Conservation (phyloP, 1,140 invertebrate genomes). For the Philaenus spumarius region DNA sequence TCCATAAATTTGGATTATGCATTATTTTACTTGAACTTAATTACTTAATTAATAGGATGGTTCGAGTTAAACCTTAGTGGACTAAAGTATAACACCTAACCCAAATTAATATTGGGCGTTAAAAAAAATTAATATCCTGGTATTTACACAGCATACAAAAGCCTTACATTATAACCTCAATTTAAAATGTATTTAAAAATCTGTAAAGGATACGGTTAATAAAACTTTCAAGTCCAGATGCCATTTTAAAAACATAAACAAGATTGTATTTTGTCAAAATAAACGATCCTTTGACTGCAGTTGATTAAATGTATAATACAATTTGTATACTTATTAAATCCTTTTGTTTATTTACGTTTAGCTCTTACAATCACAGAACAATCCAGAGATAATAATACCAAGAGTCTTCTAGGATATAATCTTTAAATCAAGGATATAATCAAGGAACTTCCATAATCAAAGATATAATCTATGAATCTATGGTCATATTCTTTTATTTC, state of each 20-base stretch:
- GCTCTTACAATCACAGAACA: too few relatives aligned
- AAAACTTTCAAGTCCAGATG: constrained; percentile 74
- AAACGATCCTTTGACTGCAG: neutral
- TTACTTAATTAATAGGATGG: neutral
- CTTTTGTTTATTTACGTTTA: too few relatives aligned
- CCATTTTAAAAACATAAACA: constrained; percentile 47
- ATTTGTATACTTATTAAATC: too few relatives aligned
- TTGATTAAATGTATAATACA: too few relatives aligned
- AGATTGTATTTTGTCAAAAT: neutral
- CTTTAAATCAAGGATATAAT: too few relatives aligned
- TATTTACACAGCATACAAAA: neutral
- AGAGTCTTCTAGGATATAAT: too few relatives aligned
- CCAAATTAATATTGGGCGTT: constrained; percentile 9
- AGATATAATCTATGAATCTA: too few relatives aligned
- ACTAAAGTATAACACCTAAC: constrained; percentile 10
- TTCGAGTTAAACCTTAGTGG: neutral
- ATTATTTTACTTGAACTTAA: neutral
- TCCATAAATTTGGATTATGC: too few relatives aligned
- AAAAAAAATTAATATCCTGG: neutral
- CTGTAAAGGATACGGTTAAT: constrained; percentile 71
- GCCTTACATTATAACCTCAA: neutral
- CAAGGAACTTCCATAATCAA: too few relatives aligned
- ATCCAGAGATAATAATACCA: too few relatives aligned
- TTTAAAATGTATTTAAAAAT: neutral
- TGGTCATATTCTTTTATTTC: too few relatives aligned